Evolutionary conservation across 2,797 vertebrate genomes (phyloP), one percentile per base, ranked within the genome.

Genomic region (Knipowitschia caucasica): DNA sequence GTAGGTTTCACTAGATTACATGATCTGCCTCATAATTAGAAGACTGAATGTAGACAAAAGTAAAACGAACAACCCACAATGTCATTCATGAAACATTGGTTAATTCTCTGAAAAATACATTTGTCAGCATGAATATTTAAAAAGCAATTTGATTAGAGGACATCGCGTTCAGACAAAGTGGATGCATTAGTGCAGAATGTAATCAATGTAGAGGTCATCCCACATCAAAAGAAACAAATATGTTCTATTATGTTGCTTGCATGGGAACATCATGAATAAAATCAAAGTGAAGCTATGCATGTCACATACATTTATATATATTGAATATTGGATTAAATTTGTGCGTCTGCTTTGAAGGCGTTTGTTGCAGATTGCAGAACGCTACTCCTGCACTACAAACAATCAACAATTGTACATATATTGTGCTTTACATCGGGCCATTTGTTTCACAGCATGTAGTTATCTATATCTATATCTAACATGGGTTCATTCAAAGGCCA

Each of bases 21-120:
- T 53, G 69, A 67, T 51, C 58, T 64, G 69, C 59, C 67, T 53
- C 53, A 61, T 58, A 73, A 69, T 73, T 64, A 67, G 27, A 50
- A 8, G 42, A 61, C 8, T 31, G 50, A 7, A 36, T 45, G 50
- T 24, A 12, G 25, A 56, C 7, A n/a, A 31, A 55, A 60, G 31
- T 54, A 33, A 52, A 45, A 6, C 3, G 14, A 18, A 52, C 18
- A 52, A 14, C 26, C 54, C 56, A 40, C 4, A 0, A 56, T 62
- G 26, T 49, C 4, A 39, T 56, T 56, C 1, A 20, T 14, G n/a
- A 62, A 59, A 60, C 15, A 20, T 17, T 18, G 43, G 20, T 54
- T 10, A 15, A 2, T 33, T 7, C 45, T 30, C 64, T 36, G 25
- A 29, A 65, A 65, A 40, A 27, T 18, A 24, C 46, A 4, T 45